Conservation (phyloP, 2,113 vertebrate species). For the Cyprinodon tularosa region DNA sequence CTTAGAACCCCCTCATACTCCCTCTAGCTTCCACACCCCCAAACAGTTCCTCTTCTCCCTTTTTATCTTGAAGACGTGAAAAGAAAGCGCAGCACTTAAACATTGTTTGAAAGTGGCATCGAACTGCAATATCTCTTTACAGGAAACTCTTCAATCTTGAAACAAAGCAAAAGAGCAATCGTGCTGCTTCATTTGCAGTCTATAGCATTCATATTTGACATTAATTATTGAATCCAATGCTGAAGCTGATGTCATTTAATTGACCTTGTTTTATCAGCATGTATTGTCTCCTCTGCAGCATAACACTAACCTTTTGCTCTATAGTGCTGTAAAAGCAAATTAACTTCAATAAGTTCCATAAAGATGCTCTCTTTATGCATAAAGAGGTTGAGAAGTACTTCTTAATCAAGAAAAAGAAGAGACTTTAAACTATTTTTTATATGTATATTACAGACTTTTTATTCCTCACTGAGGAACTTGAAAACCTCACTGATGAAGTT, state of each 20-base stretch:
- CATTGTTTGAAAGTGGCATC: neutral
- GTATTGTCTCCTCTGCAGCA: neutral
- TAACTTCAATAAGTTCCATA: neutral
- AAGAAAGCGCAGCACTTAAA: neutral
- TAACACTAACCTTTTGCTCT: neutral
- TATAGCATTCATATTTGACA: neutral
- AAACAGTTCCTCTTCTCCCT: conserved; percentile 8
- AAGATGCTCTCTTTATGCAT: neutral
- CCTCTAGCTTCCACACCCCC: conserved; percentile 28
- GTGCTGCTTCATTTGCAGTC: neutral
- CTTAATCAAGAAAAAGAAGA: neutral
- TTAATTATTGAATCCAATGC: neutral
- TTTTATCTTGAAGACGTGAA: neutral
- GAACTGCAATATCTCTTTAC: neutral
- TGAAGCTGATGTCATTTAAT: neutral
- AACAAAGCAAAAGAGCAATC: neutral
- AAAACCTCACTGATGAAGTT: too few relatives aligned
- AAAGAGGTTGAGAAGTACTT: neutral
- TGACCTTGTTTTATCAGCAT: neutral
- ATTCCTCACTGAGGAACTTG: too few relatives aligned
- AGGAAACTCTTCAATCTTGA: neutral
- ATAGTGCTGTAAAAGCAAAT: conserved; percentile 1
- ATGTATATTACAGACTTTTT: too few relatives aligned
- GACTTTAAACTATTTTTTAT: neutral
- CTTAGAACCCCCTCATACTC: conserved; percentile 22